Base-by-base conservation (phyloP, 2,888 invertebrate species). In the Smittia aterrima region DNA sequence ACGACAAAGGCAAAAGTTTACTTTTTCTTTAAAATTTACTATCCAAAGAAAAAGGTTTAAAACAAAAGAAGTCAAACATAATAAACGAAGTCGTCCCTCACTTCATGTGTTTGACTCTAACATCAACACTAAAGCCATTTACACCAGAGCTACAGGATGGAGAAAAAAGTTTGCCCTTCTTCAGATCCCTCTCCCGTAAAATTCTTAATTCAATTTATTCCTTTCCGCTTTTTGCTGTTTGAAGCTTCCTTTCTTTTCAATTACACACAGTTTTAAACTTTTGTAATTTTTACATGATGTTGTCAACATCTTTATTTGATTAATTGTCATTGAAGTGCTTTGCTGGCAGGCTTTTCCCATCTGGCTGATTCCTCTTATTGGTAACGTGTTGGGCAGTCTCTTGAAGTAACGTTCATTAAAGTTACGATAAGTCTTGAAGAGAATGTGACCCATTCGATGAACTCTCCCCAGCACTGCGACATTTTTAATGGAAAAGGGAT, bases 261-360 rank as follows among this genome's bases (percentile, higher is more conserved):
- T 58, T 58, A 58, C 58, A 58, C 64, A 64, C 25, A 24, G 64
- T 38, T 47, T 67, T 16, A 53, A 70, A 70, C 54, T 70, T 70
- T 70, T 47, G 70, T 47, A 70, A 70, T 70, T 70, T 70, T 70
- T 54, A 54, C 70, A 70, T 70, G 53, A 70, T 70, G 70, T 70
- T 70, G 70, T 70, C 70, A 70, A 70, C 70, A 70, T 22, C 54
- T 70, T 70, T 70, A 54, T 70, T 70, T 70, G 70, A 70, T 70
- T 70, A 70, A 70, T 70, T 70, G 70, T 70, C 32, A 54, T 13
- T 70, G 25, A 41, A 54, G 16, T n/a, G 18, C 27, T 16, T 58
- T 22, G 3, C 1, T 54, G 53, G 22, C 25, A 41, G 20, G 25
- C 47, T 24, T 16, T 67, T 20, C 25, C 22, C 27, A 4, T 54